Conservation (phyloP, 2,113 vertebrate species). For the Pelecanoides urinatrix region DNA sequence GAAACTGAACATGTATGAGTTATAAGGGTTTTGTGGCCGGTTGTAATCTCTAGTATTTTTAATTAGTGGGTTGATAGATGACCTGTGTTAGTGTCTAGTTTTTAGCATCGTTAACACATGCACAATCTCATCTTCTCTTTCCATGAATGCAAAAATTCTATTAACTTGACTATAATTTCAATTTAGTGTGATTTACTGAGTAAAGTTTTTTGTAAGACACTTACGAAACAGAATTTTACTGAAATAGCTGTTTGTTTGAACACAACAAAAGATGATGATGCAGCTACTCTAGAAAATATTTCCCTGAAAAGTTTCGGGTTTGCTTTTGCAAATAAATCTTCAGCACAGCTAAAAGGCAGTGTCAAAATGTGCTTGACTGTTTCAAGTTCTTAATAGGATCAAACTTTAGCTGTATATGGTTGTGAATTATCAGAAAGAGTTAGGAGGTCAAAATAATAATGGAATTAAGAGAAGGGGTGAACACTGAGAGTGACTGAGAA, state of each 20-base stretch:
- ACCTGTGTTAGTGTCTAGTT: neutral
- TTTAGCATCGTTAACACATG: neutral
- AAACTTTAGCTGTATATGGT: neutral
- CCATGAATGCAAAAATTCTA: neutral
- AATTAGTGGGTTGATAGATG: neutral
- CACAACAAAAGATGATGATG: neutral
- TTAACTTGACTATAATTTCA: neutral
- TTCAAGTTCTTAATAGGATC: neutral
- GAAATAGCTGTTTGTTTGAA: neutral
- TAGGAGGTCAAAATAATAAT: neutral
- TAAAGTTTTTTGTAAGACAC: neutral
- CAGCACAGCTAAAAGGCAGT: neutral
- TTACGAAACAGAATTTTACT: neutral
- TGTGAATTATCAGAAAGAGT: neutral
- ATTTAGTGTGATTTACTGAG: neutral
- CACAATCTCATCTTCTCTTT: neutral
- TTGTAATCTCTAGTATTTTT: neutral
- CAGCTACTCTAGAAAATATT: neutral
- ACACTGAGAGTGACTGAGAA: neutral
- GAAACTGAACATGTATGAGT: neutral
- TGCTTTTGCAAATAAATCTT: neutral
- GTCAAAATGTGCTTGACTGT: neutral
- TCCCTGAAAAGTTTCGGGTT: neutral
- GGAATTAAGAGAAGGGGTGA: neutral
- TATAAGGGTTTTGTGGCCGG: neutral